Evolutionary conservation across 2,797 vertebrate genomes (phyloP).

Genomic region (Menidia menidia): DNA sequence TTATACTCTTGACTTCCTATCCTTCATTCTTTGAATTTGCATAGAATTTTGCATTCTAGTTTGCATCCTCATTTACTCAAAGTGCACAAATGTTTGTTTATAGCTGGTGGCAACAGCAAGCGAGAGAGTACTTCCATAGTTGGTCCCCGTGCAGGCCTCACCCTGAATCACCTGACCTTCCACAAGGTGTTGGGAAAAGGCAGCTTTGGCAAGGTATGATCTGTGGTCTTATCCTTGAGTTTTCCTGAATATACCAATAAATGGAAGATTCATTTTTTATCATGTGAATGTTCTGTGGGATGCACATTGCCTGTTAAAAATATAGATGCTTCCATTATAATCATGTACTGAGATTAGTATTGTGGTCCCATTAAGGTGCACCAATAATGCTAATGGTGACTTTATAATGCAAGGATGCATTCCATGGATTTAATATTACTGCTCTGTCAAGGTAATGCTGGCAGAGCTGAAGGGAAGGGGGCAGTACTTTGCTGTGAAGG

Average conservation of each 20-base stretch:
- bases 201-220: conserved; percentile 95
- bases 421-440: conserved; percentile 15
- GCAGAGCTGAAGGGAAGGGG: conserved; percentile 92
- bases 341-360: background rate
- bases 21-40: conserved; percentile 27
- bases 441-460: conserved; percentile 87
- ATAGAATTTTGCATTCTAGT: conserved; percentile 30
- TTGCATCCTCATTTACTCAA: conserved; percentile 38
- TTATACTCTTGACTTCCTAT: background rate
- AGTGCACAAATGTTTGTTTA: conserved; percentile 70
- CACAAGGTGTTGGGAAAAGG: conserved; percentile 97
- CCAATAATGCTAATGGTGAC: background rate
- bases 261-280: background rate
- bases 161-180: conserved; percentile 87
- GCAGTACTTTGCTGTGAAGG: conserved; percentile 93
- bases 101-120: conserved; percentile 74
- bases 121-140: conserved; percentile 37
- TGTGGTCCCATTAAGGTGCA: background rate
- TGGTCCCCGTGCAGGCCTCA: conserved; percentile 75
- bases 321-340: background rate
- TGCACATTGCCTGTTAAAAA: background rate
- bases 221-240: background rate
- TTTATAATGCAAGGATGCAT: background rate
- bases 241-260: conserved; percentile 3
- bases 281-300: background rate